Evolutionary conservation across 2,113 vertebrate genomes (phyloP).

Genomic region (Hemichromis elongatus): DNA sequence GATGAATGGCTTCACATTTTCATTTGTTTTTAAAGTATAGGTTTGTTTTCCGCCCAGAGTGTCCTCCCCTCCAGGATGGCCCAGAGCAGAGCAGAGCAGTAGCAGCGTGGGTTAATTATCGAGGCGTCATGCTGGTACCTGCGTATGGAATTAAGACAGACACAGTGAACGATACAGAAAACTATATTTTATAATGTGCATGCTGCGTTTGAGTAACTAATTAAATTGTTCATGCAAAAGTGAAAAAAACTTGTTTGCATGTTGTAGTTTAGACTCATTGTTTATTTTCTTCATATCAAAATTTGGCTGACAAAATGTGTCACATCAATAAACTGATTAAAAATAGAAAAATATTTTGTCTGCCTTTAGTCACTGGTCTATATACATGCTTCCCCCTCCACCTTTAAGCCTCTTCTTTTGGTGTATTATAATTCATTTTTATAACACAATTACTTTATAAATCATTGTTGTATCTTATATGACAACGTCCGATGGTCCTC

Average conservation of each 20-base stretch:
- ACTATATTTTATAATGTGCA: fast-evolving
- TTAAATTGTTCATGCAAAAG: not conserved
- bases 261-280: not conserved
- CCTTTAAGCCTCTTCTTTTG: not conserved
- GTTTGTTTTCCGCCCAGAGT: slow-evolving; percentile 14
- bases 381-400: not conserved
- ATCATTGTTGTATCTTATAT: not conserved
- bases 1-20: slow-evolving; percentile 31
- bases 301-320: not conserved
- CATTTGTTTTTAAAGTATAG: slow-evolving; percentile 24
- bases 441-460: not conserved
- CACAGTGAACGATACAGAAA: not conserved
- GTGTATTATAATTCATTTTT: not conserved
- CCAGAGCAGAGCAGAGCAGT: not conserved
- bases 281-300: not conserved
- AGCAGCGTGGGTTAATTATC: not conserved
- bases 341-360: not conserved
- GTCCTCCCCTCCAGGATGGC: not conserved
- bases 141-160: not conserved
- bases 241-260: fast-evolving
- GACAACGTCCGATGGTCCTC: not conserved
- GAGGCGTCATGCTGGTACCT: not conserved
- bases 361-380: fast-evolving
- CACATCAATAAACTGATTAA: not conserved
- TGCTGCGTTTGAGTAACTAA: not conserved